phyloP scores from a whole-genome alignment of 2,888 invertebrate species.

The Morpho helenor region DNA sequence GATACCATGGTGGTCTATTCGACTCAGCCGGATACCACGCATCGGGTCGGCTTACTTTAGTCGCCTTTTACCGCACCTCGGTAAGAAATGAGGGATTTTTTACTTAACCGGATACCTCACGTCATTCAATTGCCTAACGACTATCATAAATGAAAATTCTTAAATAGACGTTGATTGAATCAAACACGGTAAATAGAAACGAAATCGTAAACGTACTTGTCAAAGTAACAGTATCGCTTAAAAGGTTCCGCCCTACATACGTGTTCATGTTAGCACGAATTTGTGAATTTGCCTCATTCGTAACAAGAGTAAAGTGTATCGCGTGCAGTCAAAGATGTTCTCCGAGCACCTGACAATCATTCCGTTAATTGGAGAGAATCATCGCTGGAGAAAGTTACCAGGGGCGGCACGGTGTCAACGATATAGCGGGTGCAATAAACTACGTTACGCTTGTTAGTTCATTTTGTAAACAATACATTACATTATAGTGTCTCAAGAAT shows the following conservation, averaged over 20 bases:
- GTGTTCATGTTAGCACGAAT: conserved; percentile 17
- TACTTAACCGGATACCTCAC: too few relatives aligned
- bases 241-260: conserved; percentile 9
- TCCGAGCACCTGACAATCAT: conserved; percentile 61
- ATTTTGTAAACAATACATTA: conserved; percentile 14
- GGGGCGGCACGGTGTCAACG: conserved; percentile 54
- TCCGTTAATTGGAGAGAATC: conserved; percentile 78
- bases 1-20: too few relatives aligned
- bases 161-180: not conserved
- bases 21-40: too few relatives aligned
- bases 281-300: conserved; percentile 38
- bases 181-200: not conserved
- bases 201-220: conserved; percentile 1
- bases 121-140: too few relatives aligned
- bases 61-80: too few relatives aligned
- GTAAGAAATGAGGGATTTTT: too few relatives aligned
- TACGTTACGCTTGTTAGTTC: conserved; percentile 28
- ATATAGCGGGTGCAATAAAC: conserved; percentile 65
- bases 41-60: too few relatives aligned
- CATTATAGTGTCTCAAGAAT: conserved; percentile 6
- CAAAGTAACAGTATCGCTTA: conserved; percentile 8
- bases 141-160: too few relatives aligned
- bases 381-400: conserved; percentile 67
- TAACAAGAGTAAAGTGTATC: conserved; percentile 69
- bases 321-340: conserved; percentile 62